Evolutionary conservation across 2,797 vertebrate species (phyloP).

Genomic region (Liparis tanakae): DNA sequence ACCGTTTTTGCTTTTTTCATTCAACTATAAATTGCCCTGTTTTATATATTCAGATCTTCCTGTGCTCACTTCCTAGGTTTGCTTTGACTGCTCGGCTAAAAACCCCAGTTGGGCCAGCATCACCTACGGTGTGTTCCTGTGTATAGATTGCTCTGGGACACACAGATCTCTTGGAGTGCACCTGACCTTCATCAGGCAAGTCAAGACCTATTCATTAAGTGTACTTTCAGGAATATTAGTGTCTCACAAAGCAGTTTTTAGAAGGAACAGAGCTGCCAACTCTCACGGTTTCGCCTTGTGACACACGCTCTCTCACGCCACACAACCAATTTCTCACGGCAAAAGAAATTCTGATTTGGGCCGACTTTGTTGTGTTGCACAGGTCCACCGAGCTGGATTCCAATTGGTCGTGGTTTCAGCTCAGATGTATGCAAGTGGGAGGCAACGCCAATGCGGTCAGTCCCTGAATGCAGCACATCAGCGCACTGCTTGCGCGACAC

Average conservation of each 20-base stretch:
- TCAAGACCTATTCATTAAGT: neutral
- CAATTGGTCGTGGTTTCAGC: constrained; percentile 98
- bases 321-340: too few species aligned
- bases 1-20: neutral
- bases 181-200: constrained; percentile 93
- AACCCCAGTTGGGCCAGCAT: constrained; percentile 99
- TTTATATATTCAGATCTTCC: neutral
- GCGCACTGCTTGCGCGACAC: neutral
- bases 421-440: constrained; percentile 97
- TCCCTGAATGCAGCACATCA: neutral
- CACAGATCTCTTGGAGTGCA: constrained; percentile 97
- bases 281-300: too few species aligned
- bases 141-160: constrained; percentile 95
- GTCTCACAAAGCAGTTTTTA: too few species aligned
- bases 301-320: too few species aligned
- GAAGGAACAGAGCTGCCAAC: too few species aligned
- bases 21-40: neutral
- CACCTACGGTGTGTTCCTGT: constrained; percentile 95
- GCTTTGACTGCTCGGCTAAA: constrained; percentile 95
- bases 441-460: constrained; percentile 93
- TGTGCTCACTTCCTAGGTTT: constrained; percentile 78
- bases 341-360: too few species aligned
- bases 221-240: neutral
- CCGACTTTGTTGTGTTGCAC: constrained; percentile 14
- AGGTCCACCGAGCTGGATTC: constrained; percentile 97